Evolutionary conservation across 2,797 vertebrate genomes (phyloP).

Genomic region (Liparis tanakae): DNA sequence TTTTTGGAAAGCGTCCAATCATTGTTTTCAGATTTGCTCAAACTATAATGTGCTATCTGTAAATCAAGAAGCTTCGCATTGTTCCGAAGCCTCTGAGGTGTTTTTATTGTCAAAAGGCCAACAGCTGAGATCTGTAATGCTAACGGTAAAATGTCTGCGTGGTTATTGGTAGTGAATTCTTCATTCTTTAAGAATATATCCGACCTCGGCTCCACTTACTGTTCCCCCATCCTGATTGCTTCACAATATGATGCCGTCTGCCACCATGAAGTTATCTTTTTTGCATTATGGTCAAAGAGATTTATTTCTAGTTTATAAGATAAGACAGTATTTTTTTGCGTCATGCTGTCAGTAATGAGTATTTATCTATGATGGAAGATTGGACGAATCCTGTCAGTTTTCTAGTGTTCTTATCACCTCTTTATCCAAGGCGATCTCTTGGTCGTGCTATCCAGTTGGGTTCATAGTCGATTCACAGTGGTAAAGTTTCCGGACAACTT

Average conservation of each 20-base stretch:
- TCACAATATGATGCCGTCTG: not conserved
- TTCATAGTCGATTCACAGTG: not conserved
- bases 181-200: not conserved
- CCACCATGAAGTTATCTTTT: not conserved
- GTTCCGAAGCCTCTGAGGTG: not conserved
- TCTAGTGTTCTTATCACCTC: constrained; percentile 13
- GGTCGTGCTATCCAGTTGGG: not conserved
- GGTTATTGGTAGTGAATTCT: not conserved
- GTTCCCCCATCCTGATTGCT: not conserved
- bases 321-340: not conserved
- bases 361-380: too few relatives aligned
- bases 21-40: constrained; percentile 52
- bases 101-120: constrained; percentile 11
- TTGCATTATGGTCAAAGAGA: not conserved
- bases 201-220: constrained; percentile 1
- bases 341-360: constrained; percentile 10
- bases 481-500: not conserved
- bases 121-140: not conserved
- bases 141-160: not conserved
- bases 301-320: constrained; percentile 11
- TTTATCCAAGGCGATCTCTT: constrained; percentile 3
- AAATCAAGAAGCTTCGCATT: constrained; percentile 4
- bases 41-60: constrained; percentile 26
- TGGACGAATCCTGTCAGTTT: too few relatives aligned
- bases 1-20: constrained; percentile 40